Evolutionary conservation across 2,888 invertebrate genomes (phyloP).

Genomic region (Stictocephala bisonia): DNA sequence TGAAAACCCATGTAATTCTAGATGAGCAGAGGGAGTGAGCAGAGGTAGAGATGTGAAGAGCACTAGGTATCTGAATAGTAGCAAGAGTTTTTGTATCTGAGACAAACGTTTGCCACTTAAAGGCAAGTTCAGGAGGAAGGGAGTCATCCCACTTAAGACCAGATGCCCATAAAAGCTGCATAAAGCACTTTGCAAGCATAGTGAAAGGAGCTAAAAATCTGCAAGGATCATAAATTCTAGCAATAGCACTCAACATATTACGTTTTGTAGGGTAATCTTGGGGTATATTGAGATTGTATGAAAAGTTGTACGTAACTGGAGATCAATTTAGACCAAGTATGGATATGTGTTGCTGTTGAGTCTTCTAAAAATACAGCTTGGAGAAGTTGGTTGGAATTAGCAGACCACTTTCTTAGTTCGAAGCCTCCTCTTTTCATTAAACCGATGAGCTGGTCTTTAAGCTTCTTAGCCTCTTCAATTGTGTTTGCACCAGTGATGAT

Average conservation of each 20-base stretch:
- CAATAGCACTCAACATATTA: conserved; percentile 7
- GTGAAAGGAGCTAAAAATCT: conserved; percentile 25
- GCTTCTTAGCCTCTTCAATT: neutral
- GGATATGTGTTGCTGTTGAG: too few species aligned
- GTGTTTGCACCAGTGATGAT: conserved; percentile 18
- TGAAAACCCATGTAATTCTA: conserved; percentile 16
- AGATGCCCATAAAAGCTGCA: conserved; percentile 35
- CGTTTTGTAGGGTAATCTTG: conserved; percentile 11
- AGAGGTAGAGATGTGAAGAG: neutral
- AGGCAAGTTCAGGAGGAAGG: neutral
- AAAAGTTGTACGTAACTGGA: conserved; percentile 9
- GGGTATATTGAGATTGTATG: conserved; percentile 1
- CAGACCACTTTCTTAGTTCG: conserved; percentile 9
- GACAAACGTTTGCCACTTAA: conserved; percentile 23
- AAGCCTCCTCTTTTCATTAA: conserved; percentile 18
- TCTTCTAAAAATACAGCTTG: neutral
- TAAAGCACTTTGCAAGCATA: conserved; percentile 40
- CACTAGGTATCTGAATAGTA: conserved; percentile 18
- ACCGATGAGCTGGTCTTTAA: conserved; percentile 5
- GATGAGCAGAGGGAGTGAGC: neutral
- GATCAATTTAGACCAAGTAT: conserved; percentile 27
- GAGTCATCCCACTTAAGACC: conserved; percentile 37
- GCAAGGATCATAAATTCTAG: conserved; percentile 28
- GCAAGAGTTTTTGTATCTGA: neutral
- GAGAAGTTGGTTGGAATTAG: neutral